Base-by-base conservation (phyloP, 2,797 vertebrate genomes). In the Helostoma temminkii region DNA sequence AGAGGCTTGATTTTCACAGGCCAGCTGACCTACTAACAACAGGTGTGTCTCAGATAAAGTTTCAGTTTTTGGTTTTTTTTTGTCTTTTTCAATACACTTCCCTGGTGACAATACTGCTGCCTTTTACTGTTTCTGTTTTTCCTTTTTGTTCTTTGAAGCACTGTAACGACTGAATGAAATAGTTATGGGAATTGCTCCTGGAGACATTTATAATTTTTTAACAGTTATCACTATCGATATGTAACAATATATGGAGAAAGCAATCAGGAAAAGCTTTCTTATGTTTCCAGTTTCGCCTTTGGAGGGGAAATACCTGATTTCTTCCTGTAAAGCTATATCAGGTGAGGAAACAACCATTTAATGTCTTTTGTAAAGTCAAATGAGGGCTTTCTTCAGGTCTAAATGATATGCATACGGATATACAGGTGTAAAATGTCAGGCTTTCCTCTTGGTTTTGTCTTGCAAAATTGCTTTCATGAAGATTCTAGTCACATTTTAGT, bases 11-110 rank as follows among this genome's bases (percentile, higher is more conserved):
- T 92, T 93, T 92, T 90, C 90, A 92, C 87, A 87, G 81, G 77
- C 57, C 87, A 77, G 83, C 76, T 88, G 89, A 91, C 90, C 89
- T 81, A 74, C 79, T 88, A 89, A 88, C 81, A 92, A 88, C 92
- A 94, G 94, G 94, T 92, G 94, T 93, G 91, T 82, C 88, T 82
- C 80, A 87, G 92, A 91, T 95, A 91, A 66, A 75, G 92, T 95
- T 94, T 91, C 92, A 78, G 47, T 53, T 78, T 73, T 39, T n/a
- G n/a, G n/a, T n/a, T 71, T 66, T 57, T 68, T 37, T 3, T 36
- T 11, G 14, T 32, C 10, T 6, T 32, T 14, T 37, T 11, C 74
- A 43, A 49, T 66, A 50, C 84, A 80, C 74, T 71, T 87, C 63
- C 78, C 88, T 86, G 73, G 84, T 86, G 87, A 85, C 68, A 54